Base-by-base conservation (phyloP, 2,888 invertebrate genomes). In the Trisateles emortualis region DNA sequence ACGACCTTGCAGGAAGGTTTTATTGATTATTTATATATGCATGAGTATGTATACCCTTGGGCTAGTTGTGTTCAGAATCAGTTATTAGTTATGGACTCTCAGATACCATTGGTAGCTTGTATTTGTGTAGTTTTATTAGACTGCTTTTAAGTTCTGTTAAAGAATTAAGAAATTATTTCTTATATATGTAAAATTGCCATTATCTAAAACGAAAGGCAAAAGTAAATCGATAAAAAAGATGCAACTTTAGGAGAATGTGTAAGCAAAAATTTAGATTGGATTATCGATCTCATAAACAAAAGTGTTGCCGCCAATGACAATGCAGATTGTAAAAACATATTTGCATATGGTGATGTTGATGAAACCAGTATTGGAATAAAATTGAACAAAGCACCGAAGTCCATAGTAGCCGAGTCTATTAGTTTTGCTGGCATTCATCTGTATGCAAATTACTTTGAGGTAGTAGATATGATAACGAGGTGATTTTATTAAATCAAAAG, bases 381-480 rank as follows among this genome's bases (percentile, higher is more conserved):
- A 70, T 68, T 69, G 55, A 54, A 42, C 54, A 55, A 46, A 58
- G 40, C 42, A 67, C 74, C 76, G 78, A 68, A 65, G 57, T 52
- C 39, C 13, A 16, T 64, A 49, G 85, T 84, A 83, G 64, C 52
- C 52, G 49, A 39, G 68, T 75, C 84, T 87, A 87, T 87, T 87
- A 87, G 88, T 87, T 85, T 84, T 79, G 87, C 78, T 75, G 70
- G 79, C 81, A 87, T 88, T 87, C 81, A 90, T 90, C 84, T 88
- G 84, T 85, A 90, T 90, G 86, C 81, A 90, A 88, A 91, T 90
- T 76, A 78, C 77, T 74, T 74, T 72, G 75, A 66, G 71, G 77
- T 81, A 78, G 76, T 76, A 72, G 76, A 64, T n/a, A n/a, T n/a
- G n/a, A n/a, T 64, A 56, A 81, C 72, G 74, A 76, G 76, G 78